Conservation (phyloP, 2,888 invertebrate genomes). For the Hybos culiciformis region DNA sequence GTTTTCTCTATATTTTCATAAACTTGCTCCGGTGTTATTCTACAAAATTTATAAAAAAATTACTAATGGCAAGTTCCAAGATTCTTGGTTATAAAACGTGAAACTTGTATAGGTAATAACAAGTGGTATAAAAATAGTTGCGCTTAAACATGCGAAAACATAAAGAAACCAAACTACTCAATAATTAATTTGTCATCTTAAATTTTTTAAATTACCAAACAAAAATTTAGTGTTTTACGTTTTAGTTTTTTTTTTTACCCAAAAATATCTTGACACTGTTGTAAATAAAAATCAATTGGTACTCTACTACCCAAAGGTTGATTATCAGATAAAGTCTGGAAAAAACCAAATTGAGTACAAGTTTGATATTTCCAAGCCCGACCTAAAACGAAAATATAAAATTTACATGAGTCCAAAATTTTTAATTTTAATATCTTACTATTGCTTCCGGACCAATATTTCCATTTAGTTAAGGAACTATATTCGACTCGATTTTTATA, state of each 20-base stretch:
- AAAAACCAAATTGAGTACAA: slow-evolving; percentile 67
- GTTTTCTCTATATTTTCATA: slow-evolving; percentile 17
- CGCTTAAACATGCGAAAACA: no score
- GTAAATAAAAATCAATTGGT: slow-evolving; percentile 36
- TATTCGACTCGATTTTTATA: background rate
- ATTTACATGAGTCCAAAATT: background rate
- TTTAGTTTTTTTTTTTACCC: slow-evolving; percentile 14
- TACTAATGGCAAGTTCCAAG: no score
- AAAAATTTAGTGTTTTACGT: background rate
- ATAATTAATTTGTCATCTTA: no score
- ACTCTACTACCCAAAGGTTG: slow-evolving; percentile 45
- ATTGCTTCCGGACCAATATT: background rate
- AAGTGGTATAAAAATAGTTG: no score
- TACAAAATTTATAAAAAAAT: slow-evolving; percentile 1
- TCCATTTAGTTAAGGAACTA: background rate
- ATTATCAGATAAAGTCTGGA: slow-evolving; percentile 46
- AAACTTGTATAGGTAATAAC: no score
- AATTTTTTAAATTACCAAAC: background rate
- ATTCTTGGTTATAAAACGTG: no score
- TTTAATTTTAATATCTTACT: background rate
- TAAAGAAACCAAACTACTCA: no score
- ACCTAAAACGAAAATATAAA: slow-evolving; percentile 33
- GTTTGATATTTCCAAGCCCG: slow-evolving; percentile 65
- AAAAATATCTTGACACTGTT: slow-evolving; percentile 24
- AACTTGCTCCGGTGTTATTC: slow-evolving; percentile 4